Conservation (phyloP, 2,888 invertebrate species). For the Cosmopolites sordidus region DNA sequence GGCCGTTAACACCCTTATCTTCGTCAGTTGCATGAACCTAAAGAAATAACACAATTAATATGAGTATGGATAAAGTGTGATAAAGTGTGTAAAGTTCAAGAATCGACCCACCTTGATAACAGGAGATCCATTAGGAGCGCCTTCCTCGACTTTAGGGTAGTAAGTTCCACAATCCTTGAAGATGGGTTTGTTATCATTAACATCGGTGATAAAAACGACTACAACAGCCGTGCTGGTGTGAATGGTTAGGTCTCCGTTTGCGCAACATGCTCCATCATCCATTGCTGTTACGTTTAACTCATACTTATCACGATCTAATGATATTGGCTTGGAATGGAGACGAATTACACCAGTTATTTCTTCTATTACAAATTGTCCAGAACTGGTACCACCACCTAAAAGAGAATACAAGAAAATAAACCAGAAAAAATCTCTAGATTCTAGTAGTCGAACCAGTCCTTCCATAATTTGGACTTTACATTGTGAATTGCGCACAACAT, state of each 20-base stretch:
- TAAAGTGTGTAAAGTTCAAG: too few species aligned
- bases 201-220: conserved; percentile 94
- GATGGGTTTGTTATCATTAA: conserved; percentile 94
- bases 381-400: conserved; percentile 68
- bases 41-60: too few species aligned
- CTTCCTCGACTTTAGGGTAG: conserved; percentile 90
- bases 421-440: too few species aligned
- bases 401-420: too few species aligned
- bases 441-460: too few species aligned
- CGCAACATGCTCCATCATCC: conserved; percentile 97
- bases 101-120: conserved; percentile 68
- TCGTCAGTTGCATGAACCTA: conserved; percentile 79
- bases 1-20: conserved; percentile 93
- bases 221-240: conserved; percentile 94
- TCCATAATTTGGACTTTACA: too few species aligned
- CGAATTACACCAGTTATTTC: conserved; percentile 93
- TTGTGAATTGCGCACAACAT: too few species aligned
- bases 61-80: too few species aligned
- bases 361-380: conserved; percentile 92
- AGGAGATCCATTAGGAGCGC: conserved; percentile 88
- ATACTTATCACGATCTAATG: conserved; percentile 88
- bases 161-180: conserved; percentile 93
- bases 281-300: conserved; percentile 94
- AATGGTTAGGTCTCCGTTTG: conserved; percentile 78
- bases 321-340: conserved; percentile 79